Conservation (phyloP, 1,140 invertebrate species). For the Heliconius melpomene region DNA sequence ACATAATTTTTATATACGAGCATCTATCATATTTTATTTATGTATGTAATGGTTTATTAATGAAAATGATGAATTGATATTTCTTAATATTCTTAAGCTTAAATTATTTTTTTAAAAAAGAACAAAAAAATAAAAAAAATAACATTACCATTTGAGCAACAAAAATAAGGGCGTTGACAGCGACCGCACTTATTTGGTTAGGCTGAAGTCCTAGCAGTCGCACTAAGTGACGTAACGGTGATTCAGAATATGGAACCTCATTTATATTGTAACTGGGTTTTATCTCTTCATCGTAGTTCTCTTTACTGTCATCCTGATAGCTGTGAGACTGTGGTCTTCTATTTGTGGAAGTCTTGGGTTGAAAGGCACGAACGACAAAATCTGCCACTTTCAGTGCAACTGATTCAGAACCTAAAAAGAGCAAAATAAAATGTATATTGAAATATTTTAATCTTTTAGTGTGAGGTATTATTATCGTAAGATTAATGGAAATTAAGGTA, state of each 20-base stretch:
- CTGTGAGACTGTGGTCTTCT: conserved; percentile 40
- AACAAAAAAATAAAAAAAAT: background rate
- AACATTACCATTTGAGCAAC: conserved; percentile 89
- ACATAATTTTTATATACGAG: background rate
- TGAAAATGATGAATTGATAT: too few species aligned
- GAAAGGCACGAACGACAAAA: conserved; percentile 72
- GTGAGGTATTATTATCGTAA: too few species aligned
- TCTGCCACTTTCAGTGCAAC: conserved; percentile 72
- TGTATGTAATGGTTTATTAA: background rate
- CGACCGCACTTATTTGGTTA: conserved; percentile 88
- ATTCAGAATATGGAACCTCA: conserved; percentile 51
- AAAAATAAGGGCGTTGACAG: conserved; percentile 90
- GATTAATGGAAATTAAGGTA: too few species aligned
- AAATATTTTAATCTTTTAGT: too few species aligned
- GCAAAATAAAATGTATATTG: background rate
- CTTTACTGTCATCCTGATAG: conserved; percentile 37
- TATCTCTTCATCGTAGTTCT: conserved; percentile 49
- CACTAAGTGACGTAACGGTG: conserved; percentile 81
- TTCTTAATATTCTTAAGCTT: background rate
- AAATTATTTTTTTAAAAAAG: background rate
- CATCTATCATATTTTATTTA: background rate
- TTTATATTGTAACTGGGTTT: conserved; percentile 49
- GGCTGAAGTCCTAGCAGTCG: conserved; percentile 87
- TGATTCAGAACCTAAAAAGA: conserved; percentile 65
- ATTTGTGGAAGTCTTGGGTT: conserved; percentile 49